Base-by-base conservation (phyloP, 2,113 vertebrate genomes). In the Perca flavescens region DNA sequence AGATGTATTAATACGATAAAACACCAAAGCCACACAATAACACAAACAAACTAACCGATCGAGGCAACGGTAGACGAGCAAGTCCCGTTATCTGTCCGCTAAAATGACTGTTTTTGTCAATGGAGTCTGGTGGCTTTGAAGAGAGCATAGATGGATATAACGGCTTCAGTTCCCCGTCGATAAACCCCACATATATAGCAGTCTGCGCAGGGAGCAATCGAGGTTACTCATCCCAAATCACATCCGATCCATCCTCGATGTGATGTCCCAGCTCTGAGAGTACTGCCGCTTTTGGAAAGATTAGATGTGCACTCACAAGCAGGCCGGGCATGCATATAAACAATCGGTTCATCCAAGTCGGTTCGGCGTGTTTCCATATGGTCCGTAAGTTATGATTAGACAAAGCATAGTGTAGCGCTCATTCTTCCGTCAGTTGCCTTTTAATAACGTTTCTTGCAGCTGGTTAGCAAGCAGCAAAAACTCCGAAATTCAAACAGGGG, bases 181-280 rank as follows among this genome's bases (percentile, higher is more conserved):
- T 83, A 71, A 88, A 90, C 64, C 77, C 87, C 67, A 87, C 89
- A 85, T 87, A 73, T 76, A 86, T 3, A 73, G 66, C 25, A 79
- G 71, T 56, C 84, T 78, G 73, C 31, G 61, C 28, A 17, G 36
- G 65, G 61, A 66, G 84, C 84, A 62, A 66, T 83, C 69, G 61
- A 67, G 60, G 86, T 25, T 80, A 74, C 68, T 75, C 88, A 84
- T 84, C 4, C 82, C 76, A 22, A 46, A 66, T 88, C 91, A 93
- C 83, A 87, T 85, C 89, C 92, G 82, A 75, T 87, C 90, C 91
- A 90, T 92, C 67, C 84, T 77, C 74, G 40, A 74, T 16, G 78
- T 74, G 34, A 10, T 53, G 67, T 28, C 52, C 58, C 11, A 6
- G 78, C 68, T 46, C 31, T 52, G 1, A 57, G 67, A 70, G 74